phyloP scores from a whole-genome alignment of 1,140 invertebrate genomes.

The Diabrotica undecimpunctata region DNA sequence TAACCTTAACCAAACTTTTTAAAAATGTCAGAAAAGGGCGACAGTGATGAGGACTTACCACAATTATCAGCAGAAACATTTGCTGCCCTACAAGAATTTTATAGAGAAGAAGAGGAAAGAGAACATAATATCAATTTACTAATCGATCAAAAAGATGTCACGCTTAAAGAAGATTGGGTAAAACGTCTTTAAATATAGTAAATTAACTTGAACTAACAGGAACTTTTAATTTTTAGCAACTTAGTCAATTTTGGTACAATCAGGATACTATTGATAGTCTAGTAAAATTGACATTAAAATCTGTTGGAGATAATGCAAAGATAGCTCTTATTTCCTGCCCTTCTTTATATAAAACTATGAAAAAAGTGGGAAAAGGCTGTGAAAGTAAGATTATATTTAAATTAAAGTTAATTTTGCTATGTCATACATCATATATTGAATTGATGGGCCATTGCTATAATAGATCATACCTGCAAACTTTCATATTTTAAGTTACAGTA shows the following conservation, averaged over 20 bases:
- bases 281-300: slow-evolving; percentile 58
- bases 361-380: slow-evolving; percentile 50
- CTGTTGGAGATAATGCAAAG: slow-evolving; percentile 56
- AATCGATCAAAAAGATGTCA: slow-evolving; percentile 48
- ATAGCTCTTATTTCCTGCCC: slow-evolving; percentile 89
- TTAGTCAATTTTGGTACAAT: slow-evolving; percentile 96
- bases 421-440: too few relatives aligned
- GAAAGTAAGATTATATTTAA: slow-evolving; percentile 45
- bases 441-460: too few relatives aligned
- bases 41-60: slow-evolving; percentile 59
- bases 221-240: slow-evolving; percentile 67
- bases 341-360: slow-evolving; percentile 72
- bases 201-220: slow-evolving; percentile 6
- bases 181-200: slow-evolving; percentile 15
- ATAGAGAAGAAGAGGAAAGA: slow-evolving; percentile 65
- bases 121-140: slow-evolving; percentile 45
- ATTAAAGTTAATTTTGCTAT: background rate
- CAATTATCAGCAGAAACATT: slow-evolving; percentile 69
- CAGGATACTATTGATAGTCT: slow-evolving; percentile 68
- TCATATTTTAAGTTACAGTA: too few relatives aligned
- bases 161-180: slow-evolving; percentile 84
- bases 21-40: background rate
- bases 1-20: background rate
- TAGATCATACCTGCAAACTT: too few relatives aligned
- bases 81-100: slow-evolving; percentile 77